Percentiles rank a stretch among this genome's conserved stretches.
Evolutionary conservation across 2,113 vertebrate genomes (phyloP).

Genomic region (Pampusana beccarii): DNA sequence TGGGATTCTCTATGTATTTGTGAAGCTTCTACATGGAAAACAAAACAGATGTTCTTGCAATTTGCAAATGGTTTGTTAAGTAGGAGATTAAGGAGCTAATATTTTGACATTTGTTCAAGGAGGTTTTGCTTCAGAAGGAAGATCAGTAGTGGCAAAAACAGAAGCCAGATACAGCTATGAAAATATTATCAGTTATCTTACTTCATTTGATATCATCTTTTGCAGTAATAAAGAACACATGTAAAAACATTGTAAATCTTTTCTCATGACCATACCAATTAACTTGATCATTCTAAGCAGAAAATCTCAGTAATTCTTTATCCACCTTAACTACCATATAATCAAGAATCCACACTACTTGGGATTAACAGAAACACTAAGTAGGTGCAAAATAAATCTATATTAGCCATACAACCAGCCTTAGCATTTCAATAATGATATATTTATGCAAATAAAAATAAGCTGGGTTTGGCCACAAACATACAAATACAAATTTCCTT

Average conservation of each 20-base stretch:
- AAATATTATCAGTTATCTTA: background rate
- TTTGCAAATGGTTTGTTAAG: rapidly evolving
- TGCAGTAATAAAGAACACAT: background rate
- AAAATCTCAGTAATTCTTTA: background rate
- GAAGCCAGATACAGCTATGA: background rate
- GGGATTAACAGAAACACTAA: background rate
- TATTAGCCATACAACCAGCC: background rate
- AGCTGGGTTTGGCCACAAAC: background rate
- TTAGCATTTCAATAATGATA: background rate
- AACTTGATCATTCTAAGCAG: background rate
- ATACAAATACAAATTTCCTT: background rate
- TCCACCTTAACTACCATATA: background rate
- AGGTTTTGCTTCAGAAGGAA: background rate
- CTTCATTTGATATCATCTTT: background rate
- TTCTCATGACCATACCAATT: background rate
- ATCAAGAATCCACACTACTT: background rate
- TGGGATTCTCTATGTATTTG: background rate
- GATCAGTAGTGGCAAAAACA: background rate
- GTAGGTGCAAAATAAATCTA: background rate
- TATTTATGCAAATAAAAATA: background rate
- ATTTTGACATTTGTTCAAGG: background rate
- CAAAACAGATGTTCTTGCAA: background rate
- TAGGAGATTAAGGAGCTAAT: background rate
- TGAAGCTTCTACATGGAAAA: background rate
- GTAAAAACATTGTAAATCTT: background rate